Evolutionary conservation across 2,797 vertebrate species (phyloP), one percentile per base, ranked within the genome.

Genomic region (Presbytis comata): DNA sequence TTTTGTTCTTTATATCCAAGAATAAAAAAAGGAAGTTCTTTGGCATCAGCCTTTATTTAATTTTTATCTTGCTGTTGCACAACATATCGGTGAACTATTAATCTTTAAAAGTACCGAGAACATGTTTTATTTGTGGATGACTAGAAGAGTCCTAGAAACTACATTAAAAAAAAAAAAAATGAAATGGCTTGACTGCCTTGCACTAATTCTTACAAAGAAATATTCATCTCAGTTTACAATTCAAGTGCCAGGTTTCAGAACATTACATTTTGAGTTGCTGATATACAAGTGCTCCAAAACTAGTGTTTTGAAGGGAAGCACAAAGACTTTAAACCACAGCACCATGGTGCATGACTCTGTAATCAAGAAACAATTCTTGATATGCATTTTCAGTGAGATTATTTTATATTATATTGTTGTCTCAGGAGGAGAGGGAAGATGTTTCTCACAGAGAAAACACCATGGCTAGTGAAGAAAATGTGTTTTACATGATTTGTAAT

Each of bases 11-110:
- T 97, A 95, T 94, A 85, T 86, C 48, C 24, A 30, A 80, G 44
- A 91, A 91, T 92, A 89, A 96, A 93, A 93, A 96, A 76, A 85
- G 76, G 81, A 95, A 87, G 44, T 95, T 90, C 67, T 95, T 39
- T 81, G 39, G 76, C 72, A 75, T 89, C 75, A 72, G 79, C 41
- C 84, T 97, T 97, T 91, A 95, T 97, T 95, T 95, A 98, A 97
- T 92, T 96, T 97, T 97, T 96, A 97, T 97, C 91, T 95, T 82
- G 48, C 79, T 93, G 50, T 81, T 85, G 67, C 92, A 91, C 82
- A 91, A 91, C 72, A 93, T 90, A 80, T 55, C 84, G 93, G 30
- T 96, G 88, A 93, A 83, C 59, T 78, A 91, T 97, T 97, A 72
- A 91, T 97, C 91, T 96, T 95, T 79, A 46, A 95, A 96, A 90